A percentile compares a stretch with the other conserved stretches of the same genome.
phyloP scores from a whole-genome alignment of 2,888 invertebrate species.

The Criorhina ranunculi region DNA sequence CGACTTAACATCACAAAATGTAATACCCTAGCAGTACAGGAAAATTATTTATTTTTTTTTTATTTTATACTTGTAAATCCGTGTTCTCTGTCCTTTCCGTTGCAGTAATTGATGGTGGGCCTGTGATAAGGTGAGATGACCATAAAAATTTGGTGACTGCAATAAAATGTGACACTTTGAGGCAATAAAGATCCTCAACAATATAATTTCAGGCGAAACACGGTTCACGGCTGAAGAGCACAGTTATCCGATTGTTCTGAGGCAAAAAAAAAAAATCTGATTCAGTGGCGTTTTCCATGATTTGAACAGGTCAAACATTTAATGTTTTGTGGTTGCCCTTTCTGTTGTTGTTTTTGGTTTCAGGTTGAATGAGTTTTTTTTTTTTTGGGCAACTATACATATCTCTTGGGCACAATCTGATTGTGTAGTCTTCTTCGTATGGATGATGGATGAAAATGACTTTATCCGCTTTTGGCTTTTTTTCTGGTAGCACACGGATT shows the following conservation, averaged over 20 bases:
- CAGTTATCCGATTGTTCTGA: constrained; percentile 62
- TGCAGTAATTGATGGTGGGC: constrained; percentile 71
- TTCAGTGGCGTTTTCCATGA: constrained; percentile 76
- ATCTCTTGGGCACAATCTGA: constrained; percentile 55
- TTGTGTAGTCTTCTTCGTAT: constrained; percentile 59
- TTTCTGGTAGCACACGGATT: constrained; percentile 62
- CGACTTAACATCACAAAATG: constrained; percentile 27
- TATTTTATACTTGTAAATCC: constrained; percentile 71
- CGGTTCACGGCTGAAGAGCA: constrained; percentile 56
- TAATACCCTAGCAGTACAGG: constrained; percentile 59
- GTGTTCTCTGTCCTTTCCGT: constrained; percentile 59
- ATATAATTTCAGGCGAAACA: constrained; percentile 76
- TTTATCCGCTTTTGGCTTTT: constrained; percentile 64
- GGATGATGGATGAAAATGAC: constrained; percentile 75
- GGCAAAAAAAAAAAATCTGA: constrained; percentile 30
- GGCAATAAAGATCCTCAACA: constrained; percentile 75
- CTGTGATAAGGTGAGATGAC: constrained; percentile 70
- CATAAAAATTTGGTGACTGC: constrained; percentile 75
- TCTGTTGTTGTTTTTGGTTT: constrained; percentile 34
- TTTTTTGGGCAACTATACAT: constrained; percentile 62
- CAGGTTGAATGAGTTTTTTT: constrained; percentile 18
- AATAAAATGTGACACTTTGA: constrained; percentile 76
- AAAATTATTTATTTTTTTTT: constrained; percentile 74
- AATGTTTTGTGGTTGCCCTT: constrained; percentile 60
- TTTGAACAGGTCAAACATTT: constrained; percentile 74